A percentile compares a stretch with the other conserved stretches of the same genome.
Evolutionary conservation across 2,797 vertebrate species (phyloP).

Genomic region (Gallirallus australis): DNA sequence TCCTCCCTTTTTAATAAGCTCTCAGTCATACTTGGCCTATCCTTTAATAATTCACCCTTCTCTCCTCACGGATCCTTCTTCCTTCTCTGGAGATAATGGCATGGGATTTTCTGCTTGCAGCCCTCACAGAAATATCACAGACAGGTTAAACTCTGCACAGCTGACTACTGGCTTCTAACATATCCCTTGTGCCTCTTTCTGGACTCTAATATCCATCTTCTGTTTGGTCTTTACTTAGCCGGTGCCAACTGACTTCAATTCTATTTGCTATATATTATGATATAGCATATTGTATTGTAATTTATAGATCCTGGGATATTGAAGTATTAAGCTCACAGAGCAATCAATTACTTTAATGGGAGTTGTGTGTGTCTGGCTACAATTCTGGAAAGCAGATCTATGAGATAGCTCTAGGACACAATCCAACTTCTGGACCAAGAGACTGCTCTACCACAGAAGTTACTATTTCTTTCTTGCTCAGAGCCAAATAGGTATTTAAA

Average conservation of each 20-base stretch:
- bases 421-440: constrained; percentile 1
- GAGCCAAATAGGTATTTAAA: background rate
- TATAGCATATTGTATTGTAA: background rate
- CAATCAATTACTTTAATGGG: constrained; percentile 52
- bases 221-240: background rate
- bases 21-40: constrained; percentile 58
- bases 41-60: constrained; percentile 66
- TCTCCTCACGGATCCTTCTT: constrained; percentile 14
- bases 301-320: background rate
- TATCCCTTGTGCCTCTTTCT: constrained; percentile 45
- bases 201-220: constrained; percentile 2
- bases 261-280: constrained; percentile 9
- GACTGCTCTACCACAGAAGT: background rate
- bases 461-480: background rate
- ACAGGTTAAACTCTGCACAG: constrained; percentile 38
- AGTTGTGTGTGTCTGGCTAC: background rate
- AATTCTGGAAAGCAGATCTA: constrained; percentile 33
- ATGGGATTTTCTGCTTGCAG: constrained; percentile 54
- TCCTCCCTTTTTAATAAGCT: constrained; percentile 70
- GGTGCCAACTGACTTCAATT: background rate
- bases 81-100: constrained; percentile 56
- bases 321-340: constrained; percentile 13
- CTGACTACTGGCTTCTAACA: constrained; percentile 27
- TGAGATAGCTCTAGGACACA: constrained; percentile 37
- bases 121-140: constrained; percentile 14